Conservation (phyloP, 2,888 invertebrate species). For the Caenorhabditis plicata region DNA sequence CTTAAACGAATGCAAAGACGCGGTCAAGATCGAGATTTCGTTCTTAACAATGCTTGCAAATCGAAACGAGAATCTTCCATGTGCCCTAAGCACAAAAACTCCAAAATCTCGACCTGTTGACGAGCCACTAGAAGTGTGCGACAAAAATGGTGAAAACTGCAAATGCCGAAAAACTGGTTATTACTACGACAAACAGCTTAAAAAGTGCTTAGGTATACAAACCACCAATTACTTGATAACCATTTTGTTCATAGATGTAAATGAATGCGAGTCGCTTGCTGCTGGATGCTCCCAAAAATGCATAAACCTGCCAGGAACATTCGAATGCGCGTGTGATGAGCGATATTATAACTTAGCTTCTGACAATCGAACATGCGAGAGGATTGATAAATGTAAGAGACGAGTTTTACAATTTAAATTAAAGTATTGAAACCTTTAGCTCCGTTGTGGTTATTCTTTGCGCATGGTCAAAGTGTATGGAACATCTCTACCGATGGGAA, state of each 20-base stretch:
- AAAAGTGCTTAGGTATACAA: conserved; percentile 44
- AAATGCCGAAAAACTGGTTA: conserved; percentile 47
- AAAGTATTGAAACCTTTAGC: conserved; percentile 12
- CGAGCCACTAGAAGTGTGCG: conserved; percentile 45
- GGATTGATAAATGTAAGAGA: conserved; percentile 71
- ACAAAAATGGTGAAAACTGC: conserved; percentile 42
- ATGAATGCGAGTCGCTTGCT: conserved; percentile 75
- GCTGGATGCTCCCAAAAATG: conserved; percentile 83
- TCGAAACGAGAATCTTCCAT: conserved; percentile 24
- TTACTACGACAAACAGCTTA: conserved; percentile 36
- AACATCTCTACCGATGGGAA: conserved; percentile 89
- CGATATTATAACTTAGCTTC: conserved; percentile 79
- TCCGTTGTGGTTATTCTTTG: conserved; percentile 67
- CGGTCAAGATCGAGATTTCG: conserved; percentile 42
- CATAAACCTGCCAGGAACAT: conserved; percentile 90
- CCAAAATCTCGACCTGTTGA: conserved; percentile 24
- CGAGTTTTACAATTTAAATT: not conserved
- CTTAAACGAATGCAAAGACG: conserved; percentile 29
- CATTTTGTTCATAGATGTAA: conserved; percentile 73
- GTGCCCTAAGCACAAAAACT: conserved; percentile 30
- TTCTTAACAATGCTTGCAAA: conserved; percentile 37
- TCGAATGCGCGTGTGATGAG: conserved; percentile 90
- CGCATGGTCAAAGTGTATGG: conserved; percentile 93
- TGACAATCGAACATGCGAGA: conserved; percentile 86
- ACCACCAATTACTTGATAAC: not conserved